Conservation (phyloP, 2,888 invertebrate genomes). For the Falcaria lacertinaria region DNA sequence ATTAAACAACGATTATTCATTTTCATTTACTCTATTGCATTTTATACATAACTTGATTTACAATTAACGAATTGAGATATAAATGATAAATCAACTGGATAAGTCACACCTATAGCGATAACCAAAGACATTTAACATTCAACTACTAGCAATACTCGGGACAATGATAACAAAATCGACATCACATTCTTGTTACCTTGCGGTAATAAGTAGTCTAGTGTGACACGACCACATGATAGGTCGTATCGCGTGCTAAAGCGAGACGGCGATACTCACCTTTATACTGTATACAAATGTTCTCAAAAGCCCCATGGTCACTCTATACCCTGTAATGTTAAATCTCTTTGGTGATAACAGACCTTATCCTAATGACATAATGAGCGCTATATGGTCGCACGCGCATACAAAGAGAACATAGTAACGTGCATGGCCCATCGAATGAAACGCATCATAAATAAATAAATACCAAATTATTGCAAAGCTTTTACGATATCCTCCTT, state of each 20-base stretch:
- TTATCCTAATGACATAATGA: background rate
- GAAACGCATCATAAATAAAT: conserved; percentile 17
- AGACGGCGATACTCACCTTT: no score
- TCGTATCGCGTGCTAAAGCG: no score
- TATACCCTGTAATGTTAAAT: no score
- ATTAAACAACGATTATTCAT: conserved; percentile 12
- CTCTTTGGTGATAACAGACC: no score
- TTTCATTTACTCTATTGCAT: conserved; percentile 14
- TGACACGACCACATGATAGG: no score
- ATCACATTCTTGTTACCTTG: no score
- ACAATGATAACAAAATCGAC: no score
- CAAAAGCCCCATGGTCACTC: no score
- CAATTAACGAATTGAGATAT: conserved; percentile 19
- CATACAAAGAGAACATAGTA: conserved; percentile 10
- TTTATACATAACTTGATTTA: conserved; percentile 24
- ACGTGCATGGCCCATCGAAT: conserved; percentile 2
- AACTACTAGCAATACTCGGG: no score
- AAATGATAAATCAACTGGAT: conserved; percentile 15
- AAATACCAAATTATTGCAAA: conserved; percentile 17
- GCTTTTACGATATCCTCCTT: conserved; percentile 10
- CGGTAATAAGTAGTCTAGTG: no score
- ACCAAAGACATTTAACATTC: no score
- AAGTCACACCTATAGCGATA: conserved; percentile 12
- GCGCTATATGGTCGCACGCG: background rate
- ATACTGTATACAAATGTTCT: no score